Conservation (phyloP, 2,797 vertebrate genomes). For the Sebastolobus altivelis region DNA sequence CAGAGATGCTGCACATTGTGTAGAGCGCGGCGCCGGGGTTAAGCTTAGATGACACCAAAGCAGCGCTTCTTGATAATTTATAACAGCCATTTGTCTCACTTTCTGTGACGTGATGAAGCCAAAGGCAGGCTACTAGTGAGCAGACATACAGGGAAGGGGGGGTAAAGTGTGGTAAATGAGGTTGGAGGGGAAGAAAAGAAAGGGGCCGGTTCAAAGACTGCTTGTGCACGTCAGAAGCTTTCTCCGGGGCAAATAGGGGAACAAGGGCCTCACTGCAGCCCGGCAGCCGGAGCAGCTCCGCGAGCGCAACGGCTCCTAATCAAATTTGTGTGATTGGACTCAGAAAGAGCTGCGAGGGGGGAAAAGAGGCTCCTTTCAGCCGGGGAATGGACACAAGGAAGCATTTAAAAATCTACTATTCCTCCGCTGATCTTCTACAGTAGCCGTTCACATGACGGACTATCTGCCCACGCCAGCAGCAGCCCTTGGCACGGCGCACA, state of each 20-base stretch:
- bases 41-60: conserved; percentile 58
- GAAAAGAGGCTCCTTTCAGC: conserved; percentile 77
- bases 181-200: conserved; percentile 70
- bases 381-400: conserved; percentile 68
- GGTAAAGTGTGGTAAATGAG: conserved; percentile 66
- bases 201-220: conserved; percentile 68
- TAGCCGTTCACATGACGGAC: conserved; percentile 77
- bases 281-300: conserved; percentile 65
- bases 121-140: conserved; percentile 45
- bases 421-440: conserved; percentile 60
- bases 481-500: conserved; percentile 64
- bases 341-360: conserved; percentile 53
- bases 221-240: conserved; percentile 68
- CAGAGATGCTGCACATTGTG: conserved; percentile 28
- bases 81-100: conserved; percentile 67
- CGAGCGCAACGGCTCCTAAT: conserved; percentile 79
- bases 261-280: conserved; percentile 73
- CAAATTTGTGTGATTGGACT: conserved; percentile 83
- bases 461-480: conserved; percentile 58
- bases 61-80: conserved; percentile 57
- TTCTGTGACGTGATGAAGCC: conserved; percentile 55
- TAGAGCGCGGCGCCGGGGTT: conserved; percentile 41
- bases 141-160: conserved; percentile 22
- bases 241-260: conserved; percentile 73
- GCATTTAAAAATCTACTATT: conserved; percentile 71